Base-by-base conservation (phyloP, 2,113 vertebrate species). In the Tringa solitaria region DNA sequence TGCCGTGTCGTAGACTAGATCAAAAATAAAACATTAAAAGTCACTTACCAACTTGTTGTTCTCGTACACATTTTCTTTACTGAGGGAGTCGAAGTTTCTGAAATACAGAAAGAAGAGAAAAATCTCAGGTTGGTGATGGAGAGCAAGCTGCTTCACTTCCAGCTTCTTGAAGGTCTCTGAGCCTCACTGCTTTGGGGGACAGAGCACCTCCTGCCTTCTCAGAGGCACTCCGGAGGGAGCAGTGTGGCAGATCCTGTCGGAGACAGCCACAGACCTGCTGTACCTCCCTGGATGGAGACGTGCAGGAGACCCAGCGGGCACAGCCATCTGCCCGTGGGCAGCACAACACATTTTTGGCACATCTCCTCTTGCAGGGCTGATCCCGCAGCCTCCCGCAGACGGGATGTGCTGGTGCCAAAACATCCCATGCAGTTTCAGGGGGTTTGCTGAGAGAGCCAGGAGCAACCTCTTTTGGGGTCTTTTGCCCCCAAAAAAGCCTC, bases 31-130 rank as follows among this genome's bases (percentile, higher is more conserved):
- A 39, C 27, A 11, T 39, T 17, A 56, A 2, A 75, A 39, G 23
- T 33, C 33, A 96, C 99, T 99, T 97, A 99, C 99, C 99, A 99
- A 80, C 26, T 98, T 97, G 97, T 99, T 99, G 98, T 99, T 99
- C 94, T 99, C 99, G 1, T 99, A 99, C 94, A 99, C 95, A 60
- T 99, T 98, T 97, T 99, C 99, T 96, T 99, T 99, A 84, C 97
- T 98, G 90, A 99, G 99, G 24, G 98, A 97, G 65, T 97, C 94
- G 41, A 99, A 99, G 95, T 99, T 97, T 98, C 99, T 99, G 98
- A 75, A 98, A 97, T 6, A 94, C 2, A 94, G 74, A 91, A 95
- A 93, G 74, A 93, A 45, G 21, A 65, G 35, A 79, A 80, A 87
- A 81, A 48, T 28, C 41, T 91, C 86, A 86, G 74, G 28, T 8